phyloP scores from a whole-genome alignment of 2,797 vertebrate genomes.

The Gymnopithys bicolor region DNA sequence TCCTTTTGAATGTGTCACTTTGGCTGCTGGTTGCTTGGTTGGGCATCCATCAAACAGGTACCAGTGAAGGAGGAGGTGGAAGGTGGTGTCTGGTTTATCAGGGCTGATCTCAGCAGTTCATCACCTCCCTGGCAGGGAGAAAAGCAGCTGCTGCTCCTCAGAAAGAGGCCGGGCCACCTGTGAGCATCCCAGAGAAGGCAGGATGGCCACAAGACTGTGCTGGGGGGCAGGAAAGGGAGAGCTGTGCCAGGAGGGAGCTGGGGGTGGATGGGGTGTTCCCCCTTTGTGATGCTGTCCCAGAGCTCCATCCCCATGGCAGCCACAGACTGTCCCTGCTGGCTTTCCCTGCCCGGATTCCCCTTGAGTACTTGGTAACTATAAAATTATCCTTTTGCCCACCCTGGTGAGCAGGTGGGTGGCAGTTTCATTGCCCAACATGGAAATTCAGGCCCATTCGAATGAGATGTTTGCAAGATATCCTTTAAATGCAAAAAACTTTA shows the following conservation, averaged over 20 bases:
- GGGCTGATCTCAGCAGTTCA: background rate
- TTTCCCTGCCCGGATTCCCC: background rate
- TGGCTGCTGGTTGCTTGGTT: background rate
- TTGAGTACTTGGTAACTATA: background rate
- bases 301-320: background rate
- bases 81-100: background rate
- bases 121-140: background rate
- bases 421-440: background rate
- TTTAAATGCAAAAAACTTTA: background rate
- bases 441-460: background rate
- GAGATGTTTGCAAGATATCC: background rate
- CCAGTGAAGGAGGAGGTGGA: background rate
- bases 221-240: too few relatives aligned
- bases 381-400: background rate
- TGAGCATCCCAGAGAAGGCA: background rate
- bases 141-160: background rate
- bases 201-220: rapidly evolving
- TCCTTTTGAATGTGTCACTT: background rate
- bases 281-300: background rate
- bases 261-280: background rate
- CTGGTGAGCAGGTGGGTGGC: background rate
- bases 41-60: background rate
- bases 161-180: background rate
- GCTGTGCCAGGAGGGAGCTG: background rate
- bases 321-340: background rate